Conservation (phyloP, 2,888 invertebrate genomes). For the Tipula unca region DNA sequence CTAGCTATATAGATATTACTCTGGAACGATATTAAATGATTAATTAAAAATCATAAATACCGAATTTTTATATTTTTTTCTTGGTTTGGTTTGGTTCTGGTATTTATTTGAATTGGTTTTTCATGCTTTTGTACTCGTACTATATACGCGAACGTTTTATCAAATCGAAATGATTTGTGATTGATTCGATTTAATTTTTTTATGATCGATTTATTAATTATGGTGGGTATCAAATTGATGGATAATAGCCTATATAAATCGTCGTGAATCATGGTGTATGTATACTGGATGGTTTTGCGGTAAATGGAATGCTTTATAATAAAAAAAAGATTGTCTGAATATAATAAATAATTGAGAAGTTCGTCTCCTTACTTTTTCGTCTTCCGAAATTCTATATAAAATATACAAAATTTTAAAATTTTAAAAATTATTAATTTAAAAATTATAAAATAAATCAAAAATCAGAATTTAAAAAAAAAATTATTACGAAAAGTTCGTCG, state of each 20-base stretch:
- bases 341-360: too few species aligned
- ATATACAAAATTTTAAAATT: too few species aligned
- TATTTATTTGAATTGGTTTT: neutral
- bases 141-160: neutral
- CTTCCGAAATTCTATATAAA: too few species aligned
- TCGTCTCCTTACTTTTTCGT: too few species aligned
- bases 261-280: too few species aligned
- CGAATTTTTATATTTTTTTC: neutral
- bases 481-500: too few species aligned
- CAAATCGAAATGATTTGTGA: neutral
- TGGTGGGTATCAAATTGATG: neutral
- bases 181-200: neutral
- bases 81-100: neutral
- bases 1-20: neutral
- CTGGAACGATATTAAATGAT: constrained; percentile 8
- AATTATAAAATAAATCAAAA: too few species aligned
- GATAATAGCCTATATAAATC: neutral
- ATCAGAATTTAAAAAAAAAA: too few species aligned
- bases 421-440: too few species aligned
- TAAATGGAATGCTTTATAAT: too few species aligned
- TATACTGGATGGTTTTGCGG: too few species aligned
- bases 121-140: neutral
- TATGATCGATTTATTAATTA: neutral
- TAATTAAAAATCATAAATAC: constrained; percentile 14
- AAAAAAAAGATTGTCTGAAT: too few species aligned